Evolutionary conservation across 2,888 invertebrate genomes (phyloP).

Genomic region (Amitus sp.): DNA sequence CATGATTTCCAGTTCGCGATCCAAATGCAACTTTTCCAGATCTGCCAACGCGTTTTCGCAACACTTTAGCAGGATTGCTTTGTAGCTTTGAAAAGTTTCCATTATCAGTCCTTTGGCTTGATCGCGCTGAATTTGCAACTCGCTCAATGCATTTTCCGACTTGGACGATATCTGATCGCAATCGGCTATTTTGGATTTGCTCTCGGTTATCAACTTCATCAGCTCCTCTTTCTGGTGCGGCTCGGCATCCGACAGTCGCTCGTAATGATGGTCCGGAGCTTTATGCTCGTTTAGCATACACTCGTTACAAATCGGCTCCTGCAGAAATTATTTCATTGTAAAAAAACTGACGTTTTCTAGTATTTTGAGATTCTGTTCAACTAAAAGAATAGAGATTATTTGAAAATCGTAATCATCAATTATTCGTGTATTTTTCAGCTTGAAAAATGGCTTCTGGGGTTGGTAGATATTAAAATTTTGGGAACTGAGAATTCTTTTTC

Average conservation of each 20-base stretch:
- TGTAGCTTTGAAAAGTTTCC: slow-evolving; percentile 82
- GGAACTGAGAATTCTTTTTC: no score
- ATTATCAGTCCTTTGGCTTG: slow-evolving; percentile 85
- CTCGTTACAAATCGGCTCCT: slow-evolving; percentile 88
- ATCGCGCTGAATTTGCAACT: slow-evolving; percentile 87
- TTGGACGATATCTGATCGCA: slow-evolving; percentile 81
- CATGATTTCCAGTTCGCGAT: slow-evolving; percentile 90
- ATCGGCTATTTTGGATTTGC: slow-evolving; percentile 78
- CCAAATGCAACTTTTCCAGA: slow-evolving; percentile 81
- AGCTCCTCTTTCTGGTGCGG: slow-evolving; percentile 82
- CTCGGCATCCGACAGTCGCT: slow-evolving; percentile 83
- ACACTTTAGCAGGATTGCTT: slow-evolving; percentile 82
- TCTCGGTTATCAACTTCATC: slow-evolving; percentile 78
- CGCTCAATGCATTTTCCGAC: slow-evolving; percentile 83
- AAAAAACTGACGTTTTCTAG: no score
- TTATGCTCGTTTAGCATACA: slow-evolving; percentile 87
- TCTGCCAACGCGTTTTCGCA: slow-evolving; percentile 80
- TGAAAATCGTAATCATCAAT: no score
- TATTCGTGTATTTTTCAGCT: no score
- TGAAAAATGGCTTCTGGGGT: no score
- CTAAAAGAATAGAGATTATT: no score
- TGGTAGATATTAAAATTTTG: no score
- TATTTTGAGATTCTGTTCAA: no score
- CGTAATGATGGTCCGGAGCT: slow-evolving; percentile 83
- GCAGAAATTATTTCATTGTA: no score